These are phyloP conservation scores for Archilochus colubris DNA, from an alignment of 2,113 vertebrate species.

Conservation along the genomic window DNA sequence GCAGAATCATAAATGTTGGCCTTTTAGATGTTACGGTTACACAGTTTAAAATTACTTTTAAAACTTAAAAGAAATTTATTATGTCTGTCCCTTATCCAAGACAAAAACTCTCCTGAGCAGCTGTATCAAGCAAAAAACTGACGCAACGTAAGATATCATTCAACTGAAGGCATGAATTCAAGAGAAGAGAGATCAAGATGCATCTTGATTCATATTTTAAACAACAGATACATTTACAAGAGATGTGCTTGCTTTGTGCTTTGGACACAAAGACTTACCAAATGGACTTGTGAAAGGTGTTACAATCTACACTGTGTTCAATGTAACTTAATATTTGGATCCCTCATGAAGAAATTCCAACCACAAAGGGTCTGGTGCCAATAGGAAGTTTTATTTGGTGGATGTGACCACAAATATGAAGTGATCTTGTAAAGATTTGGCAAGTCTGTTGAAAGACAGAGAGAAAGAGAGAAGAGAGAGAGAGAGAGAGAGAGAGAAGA, in stretches of 20 bases:
- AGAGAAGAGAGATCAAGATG: not conserved
- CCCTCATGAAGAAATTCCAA: too few relatives aligned
- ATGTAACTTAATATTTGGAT: too few relatives aligned
- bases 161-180: not conserved
- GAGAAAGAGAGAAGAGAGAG: too few relatives aligned
- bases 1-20: not conserved
- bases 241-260: not conserved
- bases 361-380: too few relatives aligned
- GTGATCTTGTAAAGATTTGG: too few relatives aligned
- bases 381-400: too few relatives aligned
- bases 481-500: too few relatives aligned
- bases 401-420: too few relatives aligned
- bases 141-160: not conserved
- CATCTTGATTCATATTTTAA: not conserved
- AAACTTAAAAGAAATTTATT: not conserved
- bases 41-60: not conserved
- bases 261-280: not conserved
- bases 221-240: not conserved
- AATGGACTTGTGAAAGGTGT: not conserved
- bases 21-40: not conserved
- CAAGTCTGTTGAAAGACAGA: too few relatives aligned
- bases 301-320: too few relatives aligned
- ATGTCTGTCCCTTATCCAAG: not conserved
- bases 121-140: not conserved
- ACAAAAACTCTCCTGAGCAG: not conserved